These are phyloP conservation scores for Zophobas atratus DNA, from an alignment of 1,140 invertebrate species.

Conservation along the genomic window DNA sequence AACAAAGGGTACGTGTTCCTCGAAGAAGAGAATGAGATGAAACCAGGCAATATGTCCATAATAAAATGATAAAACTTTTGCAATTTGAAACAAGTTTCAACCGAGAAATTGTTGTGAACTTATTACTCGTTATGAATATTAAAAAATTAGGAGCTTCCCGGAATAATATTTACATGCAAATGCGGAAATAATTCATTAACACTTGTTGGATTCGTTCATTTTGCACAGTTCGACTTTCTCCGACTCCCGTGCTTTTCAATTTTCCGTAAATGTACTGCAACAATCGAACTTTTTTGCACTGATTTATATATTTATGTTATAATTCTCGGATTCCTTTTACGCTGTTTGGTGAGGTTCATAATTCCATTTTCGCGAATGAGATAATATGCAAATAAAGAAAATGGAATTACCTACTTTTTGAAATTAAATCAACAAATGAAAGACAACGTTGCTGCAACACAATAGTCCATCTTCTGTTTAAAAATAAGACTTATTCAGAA, in stretches of 20 bases:
- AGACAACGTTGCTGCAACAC: conserved; percentile 10
- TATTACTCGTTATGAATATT: conserved; percentile 25
- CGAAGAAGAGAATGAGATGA: no score
- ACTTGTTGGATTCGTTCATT: conserved; percentile 12
- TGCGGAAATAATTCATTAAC: conserved; percentile 35
- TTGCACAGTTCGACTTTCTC: background rate
- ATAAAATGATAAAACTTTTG: conserved; percentile 28
- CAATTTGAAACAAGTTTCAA: conserved; percentile 20
- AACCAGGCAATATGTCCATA: background rate
- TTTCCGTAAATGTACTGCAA: no score
- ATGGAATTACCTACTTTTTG: conserved; percentile 32
- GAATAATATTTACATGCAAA: conserved; percentile 23
- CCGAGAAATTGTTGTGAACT: conserved; percentile 13
- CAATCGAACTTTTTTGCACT: no score
- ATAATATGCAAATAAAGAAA: conserved; percentile 38
- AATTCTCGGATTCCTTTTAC: background rate
- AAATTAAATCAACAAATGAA: conserved; percentile 26
- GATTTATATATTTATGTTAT: background rate
- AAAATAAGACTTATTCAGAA: conserved; percentile 23
- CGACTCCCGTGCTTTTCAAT: no score
- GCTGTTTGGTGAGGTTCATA: conserved; percentile 1
- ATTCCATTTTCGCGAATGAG: conserved; percentile 13
- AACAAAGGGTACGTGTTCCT: no score
- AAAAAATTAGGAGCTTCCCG: conserved; percentile 17
- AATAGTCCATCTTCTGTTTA: conserved; percentile 19